Evolutionary conservation across 2,113 vertebrate genomes (phyloP).

Genomic region (Pao palembangensis): DNA sequence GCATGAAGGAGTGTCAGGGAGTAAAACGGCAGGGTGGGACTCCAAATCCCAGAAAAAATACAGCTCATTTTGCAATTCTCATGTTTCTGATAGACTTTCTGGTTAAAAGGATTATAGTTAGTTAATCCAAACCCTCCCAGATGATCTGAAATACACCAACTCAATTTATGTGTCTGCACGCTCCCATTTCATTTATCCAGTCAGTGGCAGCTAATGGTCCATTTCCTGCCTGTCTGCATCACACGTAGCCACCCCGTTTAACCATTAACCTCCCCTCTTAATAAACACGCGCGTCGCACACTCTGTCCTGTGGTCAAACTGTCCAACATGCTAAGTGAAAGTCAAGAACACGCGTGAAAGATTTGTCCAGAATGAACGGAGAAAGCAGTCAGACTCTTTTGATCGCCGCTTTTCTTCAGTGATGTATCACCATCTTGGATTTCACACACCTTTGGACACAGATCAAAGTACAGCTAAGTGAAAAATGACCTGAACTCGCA

Average conservation of each 20-base stretch:
- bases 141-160: constrained; percentile 1
- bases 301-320: constrained; percentile 6
- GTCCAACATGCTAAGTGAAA: constrained; percentile 25
- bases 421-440: not conserved
- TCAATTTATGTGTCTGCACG: not conserved
- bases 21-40: too few species aligned
- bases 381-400: too few species aligned
- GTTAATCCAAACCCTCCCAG: too few species aligned
- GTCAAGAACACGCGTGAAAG: constrained; percentile 26
- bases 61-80: too few species aligned
- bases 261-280: constrained; percentile 49
- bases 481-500: not conserved
- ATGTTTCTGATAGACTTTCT: too few species aligned
- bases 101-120: too few species aligned
- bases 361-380: not conserved
- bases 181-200: constrained; percentile 15
- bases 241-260: constrained; percentile 50
- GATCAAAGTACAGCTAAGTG: not conserved
- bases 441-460: not conserved
- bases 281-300: constrained; percentile 16
- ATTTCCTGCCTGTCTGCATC: constrained; percentile 47
- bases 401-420: too few species aligned
- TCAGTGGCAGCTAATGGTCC: constrained; percentile 40
- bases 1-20: too few species aligned
- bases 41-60: too few species aligned